Conservation (phyloP, 2,113 vertebrate genomes). For the Galemys pyrenaicus region DNA sequence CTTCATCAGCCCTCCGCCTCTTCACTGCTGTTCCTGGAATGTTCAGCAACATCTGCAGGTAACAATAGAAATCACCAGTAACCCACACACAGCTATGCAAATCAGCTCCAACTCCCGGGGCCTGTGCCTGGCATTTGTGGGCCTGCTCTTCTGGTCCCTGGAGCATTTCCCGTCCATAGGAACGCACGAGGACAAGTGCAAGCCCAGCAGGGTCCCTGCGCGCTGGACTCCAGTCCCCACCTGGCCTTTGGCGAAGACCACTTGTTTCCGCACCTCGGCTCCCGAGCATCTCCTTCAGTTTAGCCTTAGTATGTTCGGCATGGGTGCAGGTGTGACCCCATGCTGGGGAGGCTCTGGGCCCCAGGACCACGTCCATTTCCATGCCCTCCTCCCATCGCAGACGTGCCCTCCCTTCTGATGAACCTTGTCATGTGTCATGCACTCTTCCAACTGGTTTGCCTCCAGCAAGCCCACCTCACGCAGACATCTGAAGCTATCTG, state of each 20-base stretch:
- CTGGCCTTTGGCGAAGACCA: background rate
- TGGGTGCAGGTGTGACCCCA: no score
- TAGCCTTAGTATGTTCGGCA: no score
- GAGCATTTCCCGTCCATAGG: background rate
- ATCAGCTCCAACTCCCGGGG: accelerated
- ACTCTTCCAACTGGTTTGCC: background rate
- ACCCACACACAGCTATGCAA: accelerated
- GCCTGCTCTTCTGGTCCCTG: background rate
- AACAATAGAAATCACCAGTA: accelerated
- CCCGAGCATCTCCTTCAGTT: accelerated
- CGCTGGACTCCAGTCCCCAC: no score
- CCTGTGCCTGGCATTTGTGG: no score
- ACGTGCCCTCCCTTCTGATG: background rate
- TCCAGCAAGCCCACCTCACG: background rate
- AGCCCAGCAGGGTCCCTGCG: no score
- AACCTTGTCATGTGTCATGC: background rate
- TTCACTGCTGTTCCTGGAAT: accelerated
- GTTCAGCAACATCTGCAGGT: background rate
- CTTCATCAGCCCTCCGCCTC: no score
- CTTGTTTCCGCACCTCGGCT: background rate
- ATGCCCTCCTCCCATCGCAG: background rate
- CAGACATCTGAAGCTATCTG: background rate
- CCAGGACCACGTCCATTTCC: background rate
- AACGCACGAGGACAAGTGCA: no score
- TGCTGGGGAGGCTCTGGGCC: background rate